Base-by-base conservation (phyloP, 2,888 invertebrate genomes). In the Lasioglossum figueresi region DNA sequence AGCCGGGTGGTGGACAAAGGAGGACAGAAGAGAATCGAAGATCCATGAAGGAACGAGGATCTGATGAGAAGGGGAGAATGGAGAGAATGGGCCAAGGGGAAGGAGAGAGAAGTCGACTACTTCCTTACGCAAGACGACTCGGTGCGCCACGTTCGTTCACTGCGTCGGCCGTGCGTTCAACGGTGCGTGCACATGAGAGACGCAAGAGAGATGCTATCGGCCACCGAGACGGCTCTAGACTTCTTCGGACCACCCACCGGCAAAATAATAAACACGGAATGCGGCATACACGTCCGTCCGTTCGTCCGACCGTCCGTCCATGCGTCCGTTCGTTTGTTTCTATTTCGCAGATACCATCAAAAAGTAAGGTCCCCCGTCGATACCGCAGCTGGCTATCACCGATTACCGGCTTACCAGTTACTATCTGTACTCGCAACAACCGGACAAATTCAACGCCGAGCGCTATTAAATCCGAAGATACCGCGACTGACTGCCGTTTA, bases 261-360 rank as follows among this genome's bases (percentile, higher is more conserved):
- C 92, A 92, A 94, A 94, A 93, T 93, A 93, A 93, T 93, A 94
- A 93, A 93, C 92, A 92, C 92, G 92, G 88, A 89, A 92, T 91
- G 90, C 91, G 85, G 91, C 87, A 86, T 91, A 91, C 88, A 88
- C 89, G 90, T 91, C 86, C 85, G 84, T 80, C 76, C 89, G 70
- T 88, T 88, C 89, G 90, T 89, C 84, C 84, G 83, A 86, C 81
- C 86, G 48, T 84, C 82, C 85, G 84, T 88, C 81, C 86, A 43
- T 83, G 56, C 79, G 82, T 80, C 76, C 88, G 70, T 84, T 88
- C 88, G 89, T 91, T 90, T 88, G 87, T 88, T 90, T 91, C 91
- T 91, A 91, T 91, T 91, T 91, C 84, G 86, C 88, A 91, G 91
- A 91, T 91, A 91, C 75, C 88, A 91, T 91, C 89, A 84, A 88